Evolutionary conservation across 2,797 vertebrate genomes (phyloP).

Genomic region (Sebastes flavidus): DNA sequence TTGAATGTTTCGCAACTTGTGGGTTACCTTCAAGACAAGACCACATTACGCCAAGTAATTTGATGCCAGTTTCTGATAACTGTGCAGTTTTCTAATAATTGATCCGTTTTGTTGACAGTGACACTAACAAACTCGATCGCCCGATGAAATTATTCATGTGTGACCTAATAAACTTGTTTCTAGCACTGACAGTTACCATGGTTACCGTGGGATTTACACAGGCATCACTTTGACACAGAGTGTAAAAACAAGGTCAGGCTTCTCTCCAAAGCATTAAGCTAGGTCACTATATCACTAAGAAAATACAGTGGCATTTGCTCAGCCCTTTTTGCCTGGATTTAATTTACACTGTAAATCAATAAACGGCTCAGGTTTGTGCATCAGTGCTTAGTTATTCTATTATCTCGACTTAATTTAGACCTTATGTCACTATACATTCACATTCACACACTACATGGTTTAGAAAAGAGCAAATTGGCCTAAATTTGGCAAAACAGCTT

Average conservation of each 20-base stretch:
- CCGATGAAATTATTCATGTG: background rate
- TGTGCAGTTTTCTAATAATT: background rate
- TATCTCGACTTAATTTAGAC: background rate
- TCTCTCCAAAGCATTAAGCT: background rate
- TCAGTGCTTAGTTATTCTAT: background rate
- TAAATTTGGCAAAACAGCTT: background rate
- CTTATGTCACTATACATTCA: background rate
- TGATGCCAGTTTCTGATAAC: background rate
- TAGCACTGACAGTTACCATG: constrained; percentile 12
- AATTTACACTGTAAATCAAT: background rate
- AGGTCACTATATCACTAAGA: constrained; percentile 5
- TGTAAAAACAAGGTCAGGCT: background rate
- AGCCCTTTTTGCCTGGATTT: background rate
- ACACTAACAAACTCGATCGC: background rate
- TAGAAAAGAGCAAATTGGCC: background rate
- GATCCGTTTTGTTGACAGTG: background rate
- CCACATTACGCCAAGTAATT: too few relatives aligned
- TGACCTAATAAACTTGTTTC: background rate
- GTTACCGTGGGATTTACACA: background rate
- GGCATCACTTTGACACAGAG: constrained; percentile 1
- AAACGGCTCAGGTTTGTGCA: background rate
- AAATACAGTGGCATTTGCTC: background rate
- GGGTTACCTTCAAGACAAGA: too few relatives aligned
- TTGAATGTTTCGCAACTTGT: too few relatives aligned
- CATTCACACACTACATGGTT: background rate